phyloP scores from a whole-genome alignment of 2,888 invertebrate genomes.

The Craniophora ligustri region DNA sequence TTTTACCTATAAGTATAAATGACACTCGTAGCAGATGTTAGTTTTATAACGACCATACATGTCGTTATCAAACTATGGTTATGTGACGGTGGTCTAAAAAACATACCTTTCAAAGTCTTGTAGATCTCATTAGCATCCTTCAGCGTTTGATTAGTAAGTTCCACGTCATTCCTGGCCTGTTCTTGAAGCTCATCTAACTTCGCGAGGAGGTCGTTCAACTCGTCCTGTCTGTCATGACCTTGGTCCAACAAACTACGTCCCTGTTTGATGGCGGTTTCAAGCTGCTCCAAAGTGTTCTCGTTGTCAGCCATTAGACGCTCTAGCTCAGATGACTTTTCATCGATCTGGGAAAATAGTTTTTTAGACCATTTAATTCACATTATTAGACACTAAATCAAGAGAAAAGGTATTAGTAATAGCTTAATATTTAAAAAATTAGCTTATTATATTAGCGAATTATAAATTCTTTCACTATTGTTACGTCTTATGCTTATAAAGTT shows the following conservation, averaged over 20 bases:
- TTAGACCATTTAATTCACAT: no score
- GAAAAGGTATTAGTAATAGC: no score
- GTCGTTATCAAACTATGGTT: no score
- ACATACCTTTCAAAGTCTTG: slow-evolving; percentile 64
- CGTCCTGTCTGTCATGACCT: slow-evolving; percentile 90
- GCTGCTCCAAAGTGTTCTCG: slow-evolving; percentile 88
- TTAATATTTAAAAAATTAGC: no score
- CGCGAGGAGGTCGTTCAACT: slow-evolving; percentile 93
- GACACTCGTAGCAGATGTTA: no score
- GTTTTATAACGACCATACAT: no score
- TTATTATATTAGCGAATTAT: no score
- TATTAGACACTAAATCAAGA: no score
- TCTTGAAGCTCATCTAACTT: slow-evolving; percentile 93
- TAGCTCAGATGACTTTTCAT: slow-evolving; percentile 81
- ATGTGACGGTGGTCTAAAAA: no score
- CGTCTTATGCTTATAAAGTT: no score
- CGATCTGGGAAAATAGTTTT: slow-evolving; percentile 90
- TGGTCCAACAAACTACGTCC: slow-evolving; percentile 91
- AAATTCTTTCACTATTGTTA: no score
- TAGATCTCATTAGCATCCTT: slow-evolving; percentile 77
- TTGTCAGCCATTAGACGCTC: slow-evolving; percentile 87
- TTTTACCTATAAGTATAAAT: no score
- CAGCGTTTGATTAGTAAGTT: slow-evolving; percentile 90
- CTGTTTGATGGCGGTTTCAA: slow-evolving; percentile 90
- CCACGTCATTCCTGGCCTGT: slow-evolving; percentile 94